phyloP scores from a whole-genome alignment of 2,113 vertebrate genomes.

The Microcebus tavaratra region DNA sequence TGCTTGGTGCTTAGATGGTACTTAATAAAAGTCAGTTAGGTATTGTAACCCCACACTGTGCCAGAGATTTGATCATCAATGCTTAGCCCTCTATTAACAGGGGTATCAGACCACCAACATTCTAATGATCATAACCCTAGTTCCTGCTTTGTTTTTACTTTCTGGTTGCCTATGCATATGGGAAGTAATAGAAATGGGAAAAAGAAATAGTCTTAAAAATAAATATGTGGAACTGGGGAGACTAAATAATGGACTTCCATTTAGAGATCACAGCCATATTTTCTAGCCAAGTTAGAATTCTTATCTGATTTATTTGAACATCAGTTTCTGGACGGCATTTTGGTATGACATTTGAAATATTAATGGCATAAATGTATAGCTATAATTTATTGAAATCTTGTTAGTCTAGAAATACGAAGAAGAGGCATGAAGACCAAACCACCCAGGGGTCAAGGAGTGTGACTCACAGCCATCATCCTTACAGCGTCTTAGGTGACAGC shows the following conservation, averaged over 20 bases:
- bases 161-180: background rate
- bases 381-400: slow-evolving; percentile 1
- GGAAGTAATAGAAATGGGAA: background rate
- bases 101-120: background rate
- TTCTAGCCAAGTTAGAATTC: slow-evolving; percentile 5
- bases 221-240: background rate
- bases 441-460: background rate
- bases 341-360: background rate
- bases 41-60: background rate
- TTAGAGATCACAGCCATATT: background rate
- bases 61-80: background rate
- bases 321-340: slow-evolving; percentile 38
- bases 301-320: background rate
- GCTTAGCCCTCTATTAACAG: background rate
- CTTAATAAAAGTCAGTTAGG: background rate
- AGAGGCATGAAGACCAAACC: background rate
- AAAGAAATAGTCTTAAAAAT: background rate
- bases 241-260: background rate
- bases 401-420: background rate
- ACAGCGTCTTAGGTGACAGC: background rate
- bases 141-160: background rate
- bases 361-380: background rate
- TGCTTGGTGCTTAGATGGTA: background rate
- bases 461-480: background rate
- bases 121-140: background rate